Evolutionary conservation across 2,888 invertebrate species (phyloP), one percentile per base, ranked within the genome.

Genomic region (Drosophila phalerata): DNA sequence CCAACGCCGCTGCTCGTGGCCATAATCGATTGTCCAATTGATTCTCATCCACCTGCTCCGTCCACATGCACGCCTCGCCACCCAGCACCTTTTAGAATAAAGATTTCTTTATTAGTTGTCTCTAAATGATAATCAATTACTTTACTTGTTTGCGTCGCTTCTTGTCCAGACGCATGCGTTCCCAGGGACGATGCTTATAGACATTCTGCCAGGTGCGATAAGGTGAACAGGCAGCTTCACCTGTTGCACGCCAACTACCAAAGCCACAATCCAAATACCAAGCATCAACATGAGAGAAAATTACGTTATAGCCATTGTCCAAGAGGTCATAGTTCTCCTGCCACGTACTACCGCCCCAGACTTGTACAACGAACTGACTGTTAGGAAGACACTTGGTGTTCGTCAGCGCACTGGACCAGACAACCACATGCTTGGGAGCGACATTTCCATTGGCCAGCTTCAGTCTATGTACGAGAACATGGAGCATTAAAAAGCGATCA

Each of bases 181-280:
- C 93, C 96, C 96, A 96, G 0, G 97, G 97, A 75, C 96, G 94
- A 91, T 97, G 97, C 91, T 95, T 96, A 93, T 97, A 97, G 52
- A 97, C 94, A 73, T 96, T 96, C 91, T 97, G 97, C 97, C 97
- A 97, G 52, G 96, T 96, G 68, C 96, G 95, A 92, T 97, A 97
- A 9, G 97, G 97, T 19, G 97, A 96, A 91, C 97, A 97, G 81
- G 97, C 96, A 1, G 96, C 97, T 80, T 96, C 96, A 62, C 93
- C 93, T 30, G 95, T 95, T 89, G 96, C 96, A 25, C 97, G 94
- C 97, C 97, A 97, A 74, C 95, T 95, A 0, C 97, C 97, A 91
- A 96, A 97, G 1, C 97, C 97, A 90, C 97, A 97, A 91, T 97
- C 97, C 77, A 97, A 93, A 92, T 97, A 97, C 96, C 97, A 97